Percentiles rank a stretch among this genome's conserved stretches.
These are phyloP conservation scores for Oreocharis arfaki DNA, from an alignment of 2,113 vertebrate genomes.

Conservation along the genomic window DNA sequence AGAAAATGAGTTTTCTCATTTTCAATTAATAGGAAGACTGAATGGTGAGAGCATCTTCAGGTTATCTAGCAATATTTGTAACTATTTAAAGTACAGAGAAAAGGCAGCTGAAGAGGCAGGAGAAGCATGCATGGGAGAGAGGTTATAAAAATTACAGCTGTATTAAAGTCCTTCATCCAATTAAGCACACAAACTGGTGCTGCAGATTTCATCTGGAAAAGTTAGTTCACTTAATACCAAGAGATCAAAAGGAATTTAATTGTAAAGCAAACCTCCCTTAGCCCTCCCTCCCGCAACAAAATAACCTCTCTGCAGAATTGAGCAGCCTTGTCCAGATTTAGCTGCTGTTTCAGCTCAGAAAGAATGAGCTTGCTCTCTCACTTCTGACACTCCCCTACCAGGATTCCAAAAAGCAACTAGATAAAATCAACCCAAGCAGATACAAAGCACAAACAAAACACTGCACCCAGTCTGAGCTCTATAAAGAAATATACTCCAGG, in stretches of 20 bases:
- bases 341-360: neutral
- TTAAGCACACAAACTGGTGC: neutral
- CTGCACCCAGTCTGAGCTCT: neutral
- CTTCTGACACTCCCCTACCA: neutral
- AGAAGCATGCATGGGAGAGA: neutral
- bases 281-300: no score
- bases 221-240: neutral
- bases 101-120: neutral
- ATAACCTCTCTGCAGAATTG: neutral
- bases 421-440: neutral
- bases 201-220: neutral
- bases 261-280: neutral
- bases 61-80: neutral
- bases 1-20: neutral
- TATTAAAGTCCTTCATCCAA: neutral
- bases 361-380: neutral
- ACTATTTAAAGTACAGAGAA: neutral
- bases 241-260: neutral
- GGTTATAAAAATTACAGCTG: neutral
- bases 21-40: neutral
- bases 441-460: neutral
- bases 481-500: rapidly evolving
- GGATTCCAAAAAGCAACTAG: neutral
- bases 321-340: neutral
- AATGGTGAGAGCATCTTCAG: neutral